Base-by-base conservation (phyloP, 2,113 vertebrate species). In the Apus apus region DNA sequence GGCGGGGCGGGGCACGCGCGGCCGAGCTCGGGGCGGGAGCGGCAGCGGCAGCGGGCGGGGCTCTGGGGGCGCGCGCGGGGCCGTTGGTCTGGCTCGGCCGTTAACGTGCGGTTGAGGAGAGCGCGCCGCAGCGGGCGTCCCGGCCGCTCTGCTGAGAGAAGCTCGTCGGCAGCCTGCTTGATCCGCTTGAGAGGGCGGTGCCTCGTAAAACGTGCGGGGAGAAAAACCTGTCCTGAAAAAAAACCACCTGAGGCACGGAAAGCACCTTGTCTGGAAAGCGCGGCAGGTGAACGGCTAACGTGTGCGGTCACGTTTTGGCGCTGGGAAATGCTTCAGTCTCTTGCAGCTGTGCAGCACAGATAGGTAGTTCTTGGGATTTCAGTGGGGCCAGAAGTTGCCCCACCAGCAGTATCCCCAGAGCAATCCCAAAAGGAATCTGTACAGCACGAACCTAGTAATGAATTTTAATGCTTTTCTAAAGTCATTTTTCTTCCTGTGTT, bases 311-410 rank as follows among this genome's bases (percentile, higher is more conserved):
- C 4, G 43, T 21, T 40, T 51, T 11, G 19, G 23, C 4, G 14
- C 30, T 1, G 26, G 54, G 50, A 53, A 67, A 32, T 1, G 4
- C 29, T 54, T 48, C 36, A 0, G 0, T 32, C 12, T 29, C 7
- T 21, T 16, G 16, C 17, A 34, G 50, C 16, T 26, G 22, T 2
- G 27, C 18, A 26, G 48, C 50, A 50, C 23, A 16, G 13, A 4
- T 32, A 8, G 0, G 2, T 13, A 51, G 74, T 71, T 46, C n/a
- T 23, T 26, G 21, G 4, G 58, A 66, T 82, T 82, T 36, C 40
- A 58, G 36, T 30, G 32, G 40, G 34, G 60, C 25, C 38, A 7
- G 57, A 46, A 78, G 10, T 18, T 46, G 12, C 7, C 54, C 54
- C 21, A 6, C n/a, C 48, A 43, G 7, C 4, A 3, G 6, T 57